These are phyloP conservation scores for Gandaritis pyraliata DNA, from an alignment of 2,888 invertebrate species.

Conservation along the genomic window DNA sequence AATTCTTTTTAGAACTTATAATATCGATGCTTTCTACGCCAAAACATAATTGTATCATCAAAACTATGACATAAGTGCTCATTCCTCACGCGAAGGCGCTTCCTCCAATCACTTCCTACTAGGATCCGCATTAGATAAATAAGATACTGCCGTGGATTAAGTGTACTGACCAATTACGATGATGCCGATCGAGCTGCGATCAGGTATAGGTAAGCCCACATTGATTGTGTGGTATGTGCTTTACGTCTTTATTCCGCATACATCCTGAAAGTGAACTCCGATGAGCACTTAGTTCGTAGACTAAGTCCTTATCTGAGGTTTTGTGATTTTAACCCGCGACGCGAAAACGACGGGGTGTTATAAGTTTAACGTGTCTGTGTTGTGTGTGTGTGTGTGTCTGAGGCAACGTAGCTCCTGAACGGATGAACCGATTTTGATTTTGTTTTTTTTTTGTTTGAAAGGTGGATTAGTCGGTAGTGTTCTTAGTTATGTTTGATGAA, in stretches of 20 bases:
- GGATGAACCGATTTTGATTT: too few relatives aligned
- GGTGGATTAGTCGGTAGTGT: too few relatives aligned
- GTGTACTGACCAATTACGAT: slow-evolving; percentile 71
- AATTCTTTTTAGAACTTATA: neutral
- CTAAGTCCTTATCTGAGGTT: too few relatives aligned
- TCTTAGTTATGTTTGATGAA: too few relatives aligned
- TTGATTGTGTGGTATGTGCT: slow-evolving; percentile 51
- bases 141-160: slow-evolving; percentile 54
- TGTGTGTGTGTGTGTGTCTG: too few relatives aligned
- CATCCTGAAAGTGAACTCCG: slow-evolving; percentile 2
- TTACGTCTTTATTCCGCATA: slow-evolving; percentile 8
- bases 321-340: too few relatives aligned
- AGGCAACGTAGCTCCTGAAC: too few relatives aligned
- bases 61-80: slow-evolving; percentile 41
- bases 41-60: slow-evolving; percentile 27
- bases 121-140: slow-evolving; percentile 46
- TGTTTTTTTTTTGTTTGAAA: too few relatives aligned
- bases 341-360: too few relatives aligned
- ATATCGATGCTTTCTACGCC: neutral
- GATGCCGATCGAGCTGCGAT: slow-evolving; percentile 60
- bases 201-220: slow-evolving; percentile 34
- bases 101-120: slow-evolving; percentile 54
- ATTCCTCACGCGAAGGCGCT: slow-evolving; percentile 47
- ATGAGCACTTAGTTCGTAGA: too few relatives aligned
- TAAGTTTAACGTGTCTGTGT: too few relatives aligned